These are phyloP conservation scores for Corythornis madagascariensis DNA, from an alignment of 2,113 vertebrate genomes.

Conservation along the genomic window DNA sequence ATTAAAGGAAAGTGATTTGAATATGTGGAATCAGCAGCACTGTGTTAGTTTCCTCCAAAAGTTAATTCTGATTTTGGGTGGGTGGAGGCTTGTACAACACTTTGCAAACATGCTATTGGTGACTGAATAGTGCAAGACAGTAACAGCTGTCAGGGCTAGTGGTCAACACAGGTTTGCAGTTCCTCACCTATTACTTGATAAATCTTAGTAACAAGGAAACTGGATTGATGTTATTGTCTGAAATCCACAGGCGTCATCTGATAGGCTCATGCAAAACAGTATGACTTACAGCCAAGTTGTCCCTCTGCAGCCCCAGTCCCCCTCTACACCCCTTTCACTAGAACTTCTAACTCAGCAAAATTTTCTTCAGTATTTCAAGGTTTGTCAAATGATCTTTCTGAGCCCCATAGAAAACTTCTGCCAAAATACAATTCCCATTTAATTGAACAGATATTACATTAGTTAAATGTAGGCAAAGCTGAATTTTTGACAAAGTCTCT, in stretches of 20 bases:
- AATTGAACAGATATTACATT: not conserved
- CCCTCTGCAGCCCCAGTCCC: not conserved
- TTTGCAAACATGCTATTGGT: not conserved
- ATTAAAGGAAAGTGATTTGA: not conserved
- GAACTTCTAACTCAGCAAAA: not conserved
- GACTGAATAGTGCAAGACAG: not conserved
- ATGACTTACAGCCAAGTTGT: not conserved
- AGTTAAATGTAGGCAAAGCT: not conserved
- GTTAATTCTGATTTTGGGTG: not conserved
- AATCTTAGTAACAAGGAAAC: not conserved
- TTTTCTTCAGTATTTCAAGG: not conserved
- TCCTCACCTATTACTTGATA: not conserved
- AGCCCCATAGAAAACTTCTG: not conserved
- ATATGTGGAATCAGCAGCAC: not conserved
- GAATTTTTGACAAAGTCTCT: not conserved
- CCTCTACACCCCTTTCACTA: not conserved
- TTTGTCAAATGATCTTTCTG: not conserved
- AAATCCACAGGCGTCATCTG: not conserved
- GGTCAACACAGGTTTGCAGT: not conserved
- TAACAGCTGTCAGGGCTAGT: not conserved
- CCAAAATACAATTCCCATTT: not conserved
- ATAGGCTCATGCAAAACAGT: not conserved
- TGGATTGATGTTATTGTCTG: not conserved
- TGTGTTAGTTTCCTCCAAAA: not conserved
- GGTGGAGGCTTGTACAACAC: not conserved